These are phyloP conservation scores for Pseudomyrmex pallidus DNA, from an alignment of 1,140 invertebrate species.

Conservation along the genomic window DNA sequence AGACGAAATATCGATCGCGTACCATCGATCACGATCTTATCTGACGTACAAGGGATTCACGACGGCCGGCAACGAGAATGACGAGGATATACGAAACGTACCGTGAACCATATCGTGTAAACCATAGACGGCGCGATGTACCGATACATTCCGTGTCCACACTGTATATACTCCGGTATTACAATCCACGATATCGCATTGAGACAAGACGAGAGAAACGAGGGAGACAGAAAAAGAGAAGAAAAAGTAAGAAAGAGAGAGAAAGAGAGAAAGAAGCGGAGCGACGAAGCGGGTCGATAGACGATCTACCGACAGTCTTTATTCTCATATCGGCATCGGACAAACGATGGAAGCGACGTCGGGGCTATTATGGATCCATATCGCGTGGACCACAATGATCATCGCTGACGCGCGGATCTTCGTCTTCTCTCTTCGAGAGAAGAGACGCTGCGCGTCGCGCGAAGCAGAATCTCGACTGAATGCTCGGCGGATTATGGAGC, in stretches of 20 bases:
- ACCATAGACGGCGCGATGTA: neutral
- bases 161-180: neutral
- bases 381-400: conserved; percentile 70
- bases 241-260: no score
- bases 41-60: conserved; percentile 39
- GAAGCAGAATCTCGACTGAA: conserved; percentile 49
- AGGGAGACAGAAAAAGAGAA: neutral
- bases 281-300: conserved; percentile 34
- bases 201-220: conserved; percentile 12
- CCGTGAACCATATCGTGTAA: neutral
- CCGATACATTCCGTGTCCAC: conserved; percentile 15
- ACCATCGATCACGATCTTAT: conserved; percentile 74
- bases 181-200: conserved; percentile 37
- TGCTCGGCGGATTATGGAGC: conserved; percentile 64
- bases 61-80: conserved; percentile 34
- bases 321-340: conserved; percentile 70
- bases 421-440: conserved; percentile 17
- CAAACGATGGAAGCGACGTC: conserved; percentile 70
- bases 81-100: conserved; percentile 41
- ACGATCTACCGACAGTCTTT: conserved; percentile 61
- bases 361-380: conserved; percentile 67
- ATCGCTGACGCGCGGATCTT: conserved; percentile 50
- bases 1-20: conserved; percentile 66
- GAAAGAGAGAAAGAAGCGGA: conserved; percentile 19
- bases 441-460: neutral